A percentile compares a stretch with the other conserved stretches of the same genome.
Conservation (phyloP, 2,888 invertebrate species). For the Rhingia rostrata region DNA sequence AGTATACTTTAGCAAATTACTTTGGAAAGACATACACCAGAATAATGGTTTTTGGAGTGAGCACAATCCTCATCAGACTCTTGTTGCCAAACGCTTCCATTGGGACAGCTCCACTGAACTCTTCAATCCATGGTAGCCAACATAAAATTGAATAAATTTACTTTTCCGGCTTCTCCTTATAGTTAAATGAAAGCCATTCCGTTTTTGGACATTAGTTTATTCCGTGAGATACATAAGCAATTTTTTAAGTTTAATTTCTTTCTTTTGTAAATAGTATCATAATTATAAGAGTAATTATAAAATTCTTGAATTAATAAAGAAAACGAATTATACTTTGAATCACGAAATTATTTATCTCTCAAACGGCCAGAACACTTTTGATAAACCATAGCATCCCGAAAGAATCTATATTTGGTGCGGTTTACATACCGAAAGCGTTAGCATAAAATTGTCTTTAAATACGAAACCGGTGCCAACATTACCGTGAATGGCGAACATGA, state of each 20-base stretch:
- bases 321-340: not conserved
- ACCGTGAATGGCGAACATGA: too few relatives aligned
- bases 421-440: too few relatives aligned
- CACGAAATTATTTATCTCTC: not conserved
- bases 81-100: slow-evolving; percentile 4
- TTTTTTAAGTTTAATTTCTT: not conserved
- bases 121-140: not conserved
- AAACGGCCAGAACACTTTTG: not conserved
- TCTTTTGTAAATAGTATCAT: too few relatives aligned
- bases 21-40: too few relatives aligned
- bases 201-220: not conserved
- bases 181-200: too few relatives aligned
- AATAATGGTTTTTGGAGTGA: too few relatives aligned
- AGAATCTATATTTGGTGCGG: too few relatives aligned
- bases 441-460: too few relatives aligned
- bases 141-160: not conserved
- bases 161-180: not conserved
- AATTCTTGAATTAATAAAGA: not conserved
- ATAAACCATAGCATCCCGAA: too few relatives aligned
- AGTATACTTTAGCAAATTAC: too few relatives aligned
- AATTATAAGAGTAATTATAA: not conserved
- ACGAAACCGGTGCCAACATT: too few relatives aligned
- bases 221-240: not conserved
- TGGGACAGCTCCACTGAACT: not conserved
- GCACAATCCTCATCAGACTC: too few relatives aligned